Conservation (phyloP, 2,113 vertebrate genomes). For the Eulemur macaco region DNA sequence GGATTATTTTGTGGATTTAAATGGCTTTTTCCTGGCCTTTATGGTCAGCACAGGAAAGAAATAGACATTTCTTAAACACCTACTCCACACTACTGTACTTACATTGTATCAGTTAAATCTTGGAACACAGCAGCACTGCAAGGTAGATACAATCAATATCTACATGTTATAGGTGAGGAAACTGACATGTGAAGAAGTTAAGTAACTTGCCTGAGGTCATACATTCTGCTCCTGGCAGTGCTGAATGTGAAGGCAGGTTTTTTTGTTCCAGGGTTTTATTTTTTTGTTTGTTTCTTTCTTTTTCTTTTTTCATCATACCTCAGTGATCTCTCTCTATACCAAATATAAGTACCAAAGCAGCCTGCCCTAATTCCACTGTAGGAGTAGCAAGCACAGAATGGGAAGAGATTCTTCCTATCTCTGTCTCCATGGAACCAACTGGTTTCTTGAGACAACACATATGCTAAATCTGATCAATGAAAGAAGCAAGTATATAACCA, state of each 20-base stretch:
- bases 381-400: not conserved
- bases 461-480: not conserved
- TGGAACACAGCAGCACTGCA: not conserved
- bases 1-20: not conserved
- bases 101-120: not conserved
- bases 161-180: not conserved
- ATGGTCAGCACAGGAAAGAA: not conserved
- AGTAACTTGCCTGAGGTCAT: not conserved
- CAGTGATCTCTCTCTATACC: not conserved
- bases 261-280: not conserved
- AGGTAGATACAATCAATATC: not conserved
- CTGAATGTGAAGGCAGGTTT: not conserved
- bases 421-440: not conserved
- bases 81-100: not conserved
- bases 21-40: not conserved
- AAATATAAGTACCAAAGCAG: not conserved
- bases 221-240: not conserved
- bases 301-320: not conserved
- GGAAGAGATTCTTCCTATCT: not conserved
- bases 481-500: not conserved
- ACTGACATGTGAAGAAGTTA: not conserved
- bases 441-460: not conserved
- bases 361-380: not conserved
- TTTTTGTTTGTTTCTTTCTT: too few relatives aligned
- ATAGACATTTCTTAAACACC: not conserved